Base-by-base conservation (phyloP, 1,140 invertebrate genomes). In the Caenorhabditis brenneri region DNA sequence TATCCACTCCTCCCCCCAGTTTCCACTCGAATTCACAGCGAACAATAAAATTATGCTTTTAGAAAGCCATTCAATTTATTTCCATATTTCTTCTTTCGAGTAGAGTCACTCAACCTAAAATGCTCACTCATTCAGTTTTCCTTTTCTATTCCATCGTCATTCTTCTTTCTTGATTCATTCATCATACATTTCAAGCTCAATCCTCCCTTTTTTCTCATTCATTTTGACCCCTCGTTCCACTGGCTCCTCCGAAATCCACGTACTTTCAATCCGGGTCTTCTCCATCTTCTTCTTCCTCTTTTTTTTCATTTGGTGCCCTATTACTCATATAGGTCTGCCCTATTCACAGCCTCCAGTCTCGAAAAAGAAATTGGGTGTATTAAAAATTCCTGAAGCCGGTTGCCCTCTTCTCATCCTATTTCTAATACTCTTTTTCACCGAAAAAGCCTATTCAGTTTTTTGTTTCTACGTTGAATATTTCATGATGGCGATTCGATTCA, bases 1-100 rank as follows among this genome's bases (percentile, higher is more conserved):
- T 19, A n/a, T 65, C 33, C 31, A 65, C 58, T 65, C 58, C 33
- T 65, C 33, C 58, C 55, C 55, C 58, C 58, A 39, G 36, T 74
- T 74, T 74, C 65, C 65, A 42, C 65, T 74, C 36, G 65, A 74
- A 42, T 74, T 74, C 36, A 74, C 65, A 74, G 36, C 24, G 65
- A 74, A 74, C 65, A 74, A 74, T 74, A 74, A 74, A 74, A 74
- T 74, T 74, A 74, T 74, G 65, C 65, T 42, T 74, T 74, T 74
- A 74, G 36, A 74, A 74, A 74, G 65, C 65, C 36, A 46, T 74
- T 74, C 65, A 74, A 74, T 74, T 74, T 74, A 65, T 74, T 74
- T 74, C 65, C 65, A 74, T 74, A 74, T 74, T 74, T 74, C 33
- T 74, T 74, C 65, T 74, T 36, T 65, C 31, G 31, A 65, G 53